These are phyloP conservation scores for Trichonephila clavata DNA, from an alignment of 1,140 invertebrate species.

Conservation along the genomic window DNA sequence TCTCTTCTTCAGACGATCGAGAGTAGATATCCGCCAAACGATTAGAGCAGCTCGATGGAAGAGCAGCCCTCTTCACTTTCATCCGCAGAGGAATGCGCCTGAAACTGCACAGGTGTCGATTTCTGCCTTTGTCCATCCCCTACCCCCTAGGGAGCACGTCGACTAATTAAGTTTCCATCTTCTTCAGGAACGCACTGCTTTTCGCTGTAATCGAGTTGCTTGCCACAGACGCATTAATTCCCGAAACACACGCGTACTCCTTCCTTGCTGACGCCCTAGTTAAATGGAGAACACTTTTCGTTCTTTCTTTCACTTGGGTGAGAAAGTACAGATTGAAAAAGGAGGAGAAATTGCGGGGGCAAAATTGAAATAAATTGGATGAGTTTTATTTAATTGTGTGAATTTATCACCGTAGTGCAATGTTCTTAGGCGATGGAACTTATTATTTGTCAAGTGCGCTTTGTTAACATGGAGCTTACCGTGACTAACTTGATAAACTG, in stretches of 20 bases:
- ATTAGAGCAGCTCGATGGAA: background rate
- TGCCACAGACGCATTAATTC: background rate
- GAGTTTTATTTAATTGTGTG: background rate
- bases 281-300: background rate
- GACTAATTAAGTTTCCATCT: constrained; percentile 33
- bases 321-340: background rate
- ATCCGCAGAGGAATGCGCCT: background rate
- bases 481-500: too few species aligned
- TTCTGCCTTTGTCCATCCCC: background rate
- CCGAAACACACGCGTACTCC: background rate
- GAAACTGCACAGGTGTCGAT: constrained; percentile 37
- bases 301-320: background rate
- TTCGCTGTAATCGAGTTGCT: constrained; percentile 6
- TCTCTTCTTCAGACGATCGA: background rate
- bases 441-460: too few species aligned
- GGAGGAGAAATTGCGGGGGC: background rate
- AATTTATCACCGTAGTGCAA: too few species aligned
- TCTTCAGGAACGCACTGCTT: background rate
- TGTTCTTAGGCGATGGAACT: too few species aligned
- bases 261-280: background rate
- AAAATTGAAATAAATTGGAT: background rate
- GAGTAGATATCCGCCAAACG: constrained; percentile 11
- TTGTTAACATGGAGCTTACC: too few species aligned
- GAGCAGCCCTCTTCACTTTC: background rate
- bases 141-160: background rate